These are phyloP conservation scores for Camponotus fellah DNA, from an alignment of 2,888 invertebrate species.

Conservation along the genomic window DNA sequence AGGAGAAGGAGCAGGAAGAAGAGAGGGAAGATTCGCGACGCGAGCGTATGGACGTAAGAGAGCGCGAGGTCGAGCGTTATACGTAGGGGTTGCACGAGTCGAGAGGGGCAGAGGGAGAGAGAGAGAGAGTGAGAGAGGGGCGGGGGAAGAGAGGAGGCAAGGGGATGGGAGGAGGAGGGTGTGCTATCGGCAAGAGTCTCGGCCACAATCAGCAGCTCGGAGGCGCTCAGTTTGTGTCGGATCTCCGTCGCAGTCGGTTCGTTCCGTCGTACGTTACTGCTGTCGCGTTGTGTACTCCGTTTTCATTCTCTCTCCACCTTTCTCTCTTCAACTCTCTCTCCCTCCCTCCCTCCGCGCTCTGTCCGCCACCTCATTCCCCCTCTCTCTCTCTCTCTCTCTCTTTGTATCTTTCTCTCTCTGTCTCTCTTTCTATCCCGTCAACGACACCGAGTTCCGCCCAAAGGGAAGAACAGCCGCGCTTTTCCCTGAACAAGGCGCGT, in stretches of 20 bases:
- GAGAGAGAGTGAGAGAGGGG: constrained; percentile 10
- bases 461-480: constrained; percentile 66
- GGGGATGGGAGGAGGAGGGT: constrained; percentile 17
- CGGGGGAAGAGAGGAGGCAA: neutral
- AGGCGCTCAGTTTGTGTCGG: constrained; percentile 83
- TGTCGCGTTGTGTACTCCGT: constrained; percentile 72
- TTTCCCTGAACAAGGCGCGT: constrained; percentile 71
- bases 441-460: constrained; percentile 71
- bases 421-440: neutral
- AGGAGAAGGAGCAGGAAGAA: constrained; percentile 1
- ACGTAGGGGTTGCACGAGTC: constrained; percentile 17
- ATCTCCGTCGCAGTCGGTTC: constrained; percentile 80
- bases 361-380: constrained; percentile 53
- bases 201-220: constrained; percentile 80
- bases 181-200: constrained; percentile 62
- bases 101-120: neutral
- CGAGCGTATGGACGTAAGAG: constrained; percentile 49
- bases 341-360: constrained; percentile 46
- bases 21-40: constrained; percentile 24
- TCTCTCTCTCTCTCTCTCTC: constrained; percentile 35
- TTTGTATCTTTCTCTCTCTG: constrained; percentile 8
- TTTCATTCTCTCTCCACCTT: constrained; percentile 57
- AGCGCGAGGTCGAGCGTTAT: constrained; percentile 36
- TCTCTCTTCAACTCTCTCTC: constrained; percentile 43
- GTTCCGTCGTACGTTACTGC: constrained; percentile 61